Conservation (phyloP, 2,888 invertebrate species). For the Chrysotoxum bicinctum region DNA sequence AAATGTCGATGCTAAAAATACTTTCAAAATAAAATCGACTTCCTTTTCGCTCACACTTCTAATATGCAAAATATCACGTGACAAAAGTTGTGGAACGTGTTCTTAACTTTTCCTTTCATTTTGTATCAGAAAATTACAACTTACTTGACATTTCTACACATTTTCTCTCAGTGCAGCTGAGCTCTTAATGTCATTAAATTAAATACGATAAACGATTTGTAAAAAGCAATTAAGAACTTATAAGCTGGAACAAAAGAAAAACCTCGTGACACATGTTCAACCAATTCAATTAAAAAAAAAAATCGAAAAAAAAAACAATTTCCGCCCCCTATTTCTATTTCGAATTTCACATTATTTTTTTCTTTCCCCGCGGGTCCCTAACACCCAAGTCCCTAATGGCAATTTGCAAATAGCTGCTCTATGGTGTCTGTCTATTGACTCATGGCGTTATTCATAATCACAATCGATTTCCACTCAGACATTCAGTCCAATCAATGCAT, state of each 20-base stretch:
- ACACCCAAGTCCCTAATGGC: not conserved
- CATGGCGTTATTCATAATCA: slow-evolving; percentile 63
- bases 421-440: slow-evolving; percentile 42
- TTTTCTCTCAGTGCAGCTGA: not conserved
- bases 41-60: too few species aligned
- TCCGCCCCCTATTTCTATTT: slow-evolving; percentile 63
- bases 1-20: too few species aligned
- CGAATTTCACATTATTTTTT: not conserved
- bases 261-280: slow-evolving; percentile 34
- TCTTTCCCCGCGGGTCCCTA: not conserved
- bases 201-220: not conserved
- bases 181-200: not conserved
- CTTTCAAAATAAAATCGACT: too few species aligned
- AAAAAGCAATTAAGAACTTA: not conserved
- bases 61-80: too few species aligned
- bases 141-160: too few species aligned
- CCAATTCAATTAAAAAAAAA: not conserved
- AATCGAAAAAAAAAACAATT: slow-evolving; percentile 19
- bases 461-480: slow-evolving; percentile 69
- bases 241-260: not conserved
- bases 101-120: too few species aligned
- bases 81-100: too few species aligned
- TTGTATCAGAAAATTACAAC: too few species aligned
- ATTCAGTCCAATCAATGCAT: slow-evolving; percentile 56
- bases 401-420: slow-evolving; percentile 31